Percentiles rank a stretch among this genome's conserved stretches.
These are phyloP conservation scores for Caenorhabditis sp. DNA, from an alignment of 2,888 invertebrate genomes.

Conservation along the genomic window DNA sequence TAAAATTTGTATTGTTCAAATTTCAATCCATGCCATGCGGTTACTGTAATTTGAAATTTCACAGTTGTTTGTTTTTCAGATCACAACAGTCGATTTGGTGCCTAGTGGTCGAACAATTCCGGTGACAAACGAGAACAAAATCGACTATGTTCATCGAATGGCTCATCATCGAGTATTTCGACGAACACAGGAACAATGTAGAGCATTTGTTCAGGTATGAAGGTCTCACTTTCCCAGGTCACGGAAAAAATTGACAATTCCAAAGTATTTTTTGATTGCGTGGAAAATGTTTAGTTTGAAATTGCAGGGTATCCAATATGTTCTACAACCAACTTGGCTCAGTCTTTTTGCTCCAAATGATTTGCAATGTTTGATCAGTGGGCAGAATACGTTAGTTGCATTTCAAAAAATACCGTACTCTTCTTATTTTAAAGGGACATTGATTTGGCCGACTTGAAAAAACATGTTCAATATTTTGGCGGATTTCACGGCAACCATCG, in stretches of 20 bases:
- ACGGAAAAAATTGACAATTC: no score
- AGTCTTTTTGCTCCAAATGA: conserved; percentile 93
- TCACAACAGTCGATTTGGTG: conserved; percentile 92
- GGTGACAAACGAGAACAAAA: conserved; percentile 96
- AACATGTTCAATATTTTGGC: conserved; percentile 96
- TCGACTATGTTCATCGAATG: conserved; percentile 96
- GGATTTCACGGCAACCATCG: conserved; percentile 92
- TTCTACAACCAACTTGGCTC: conserved; percentile 87
- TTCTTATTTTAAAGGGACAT: conserved; percentile 82
- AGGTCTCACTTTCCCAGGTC: no score
- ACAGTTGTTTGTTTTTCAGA: conserved; percentile 68
- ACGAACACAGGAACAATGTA: conserved; percentile 95
- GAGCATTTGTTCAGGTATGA: conserved; percentile 80
- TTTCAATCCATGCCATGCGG: no score
- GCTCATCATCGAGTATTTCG: conserved; percentile 98
- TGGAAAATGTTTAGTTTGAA: no score
- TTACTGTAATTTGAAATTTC: no score
- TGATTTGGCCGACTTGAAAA: conserved; percentile 86
- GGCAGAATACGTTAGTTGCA: conserved; percentile 40
- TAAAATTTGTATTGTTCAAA: background rate
- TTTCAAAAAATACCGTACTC: no score
- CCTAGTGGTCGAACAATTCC: conserved; percentile 91
- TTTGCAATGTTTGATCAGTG: conserved; percentile 90
- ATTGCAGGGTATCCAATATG: conserved; percentile 73
- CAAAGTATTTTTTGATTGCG: no score